A percentile compares a stretch with the other conserved stretches of the same genome.
Evolutionary conservation across 2,888 invertebrate genomes (phyloP).

Genomic region (Tipula unca): DNA sequence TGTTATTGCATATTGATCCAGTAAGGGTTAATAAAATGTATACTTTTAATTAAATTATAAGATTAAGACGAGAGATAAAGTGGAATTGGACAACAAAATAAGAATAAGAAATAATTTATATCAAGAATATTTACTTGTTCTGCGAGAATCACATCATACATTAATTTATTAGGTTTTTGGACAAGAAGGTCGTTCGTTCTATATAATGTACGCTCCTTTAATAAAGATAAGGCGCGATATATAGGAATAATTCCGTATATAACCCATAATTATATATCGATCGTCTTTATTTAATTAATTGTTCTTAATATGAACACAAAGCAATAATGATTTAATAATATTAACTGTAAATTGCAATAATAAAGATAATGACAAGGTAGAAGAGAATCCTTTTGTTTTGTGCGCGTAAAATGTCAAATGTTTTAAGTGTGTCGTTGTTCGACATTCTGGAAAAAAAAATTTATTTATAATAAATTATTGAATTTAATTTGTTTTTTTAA

Average conservation of each 20-base stretch:
- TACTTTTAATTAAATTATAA: neutral
- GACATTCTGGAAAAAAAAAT: neutral
- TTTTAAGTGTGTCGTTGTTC: neutral
- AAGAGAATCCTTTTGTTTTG: neutral
- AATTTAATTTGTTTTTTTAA: neutral
- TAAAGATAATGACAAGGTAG: neutral
- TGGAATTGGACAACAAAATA: neutral
- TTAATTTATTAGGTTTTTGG: neutral
- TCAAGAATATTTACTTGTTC: neutral
- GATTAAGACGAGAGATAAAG: neutral
- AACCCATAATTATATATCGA: neutral
- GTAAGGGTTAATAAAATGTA: neutral
- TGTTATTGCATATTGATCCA: neutral
- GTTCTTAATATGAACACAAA: neutral
- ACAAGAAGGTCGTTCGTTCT: neutral
- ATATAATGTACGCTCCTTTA: neutral
- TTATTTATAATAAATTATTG: neutral
- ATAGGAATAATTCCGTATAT: neutral
- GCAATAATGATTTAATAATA: neutral
- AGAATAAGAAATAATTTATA: neutral
- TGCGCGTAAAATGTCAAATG: neutral
- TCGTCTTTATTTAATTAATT: neutral
- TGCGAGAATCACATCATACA: neutral
- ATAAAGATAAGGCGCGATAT: neutral
- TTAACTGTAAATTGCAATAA: neutral